Conservation (phyloP, 2,888 invertebrate genomes). For the Cryptus armator region DNA sequence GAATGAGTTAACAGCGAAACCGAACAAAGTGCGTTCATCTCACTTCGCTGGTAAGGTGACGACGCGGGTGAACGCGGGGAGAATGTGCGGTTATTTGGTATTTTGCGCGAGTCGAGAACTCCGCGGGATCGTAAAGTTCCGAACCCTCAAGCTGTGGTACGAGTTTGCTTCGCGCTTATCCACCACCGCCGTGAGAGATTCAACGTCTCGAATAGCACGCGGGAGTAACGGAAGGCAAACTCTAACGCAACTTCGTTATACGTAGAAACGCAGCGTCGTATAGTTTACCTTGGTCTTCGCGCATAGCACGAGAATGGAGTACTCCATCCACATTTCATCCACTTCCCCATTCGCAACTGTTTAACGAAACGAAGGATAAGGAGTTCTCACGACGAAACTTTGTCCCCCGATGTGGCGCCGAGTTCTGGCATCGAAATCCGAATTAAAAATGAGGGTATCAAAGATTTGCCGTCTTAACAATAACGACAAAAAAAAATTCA, state of each 20-base stretch:
- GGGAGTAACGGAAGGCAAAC: constrained; percentile 5
- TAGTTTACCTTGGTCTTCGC: background rate
- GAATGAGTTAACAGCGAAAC: constrained; percentile 18
- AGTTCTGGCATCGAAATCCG: background rate
- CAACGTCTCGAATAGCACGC: background rate
- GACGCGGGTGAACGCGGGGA: background rate
- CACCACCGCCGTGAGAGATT: background rate
- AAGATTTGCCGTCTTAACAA: background rate
- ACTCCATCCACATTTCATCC: constrained; percentile 10
- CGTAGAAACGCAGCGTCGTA: constrained; percentile 59
- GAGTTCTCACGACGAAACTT: constrained; percentile 44
- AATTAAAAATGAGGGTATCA: background rate
- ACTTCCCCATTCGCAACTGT: constrained; percentile 15
- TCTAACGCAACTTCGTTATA: constrained; percentile 37
- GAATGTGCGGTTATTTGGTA: background rate
- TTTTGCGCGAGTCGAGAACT: background rate
- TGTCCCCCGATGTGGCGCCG: constrained; percentile 9
- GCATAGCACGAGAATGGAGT: background rate
- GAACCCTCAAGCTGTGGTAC: background rate
- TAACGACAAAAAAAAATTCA: background rate
- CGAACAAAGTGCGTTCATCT: constrained; percentile 34
- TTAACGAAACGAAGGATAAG: constrained; percentile 38
- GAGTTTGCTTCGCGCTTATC: background rate
- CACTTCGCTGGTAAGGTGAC: background rate
- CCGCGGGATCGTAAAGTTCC: background rate